These are phyloP conservation scores for Podotricha telesiphe DNA, from an alignment of 2,888 invertebrate genomes.

Conservation along the genomic window DNA sequence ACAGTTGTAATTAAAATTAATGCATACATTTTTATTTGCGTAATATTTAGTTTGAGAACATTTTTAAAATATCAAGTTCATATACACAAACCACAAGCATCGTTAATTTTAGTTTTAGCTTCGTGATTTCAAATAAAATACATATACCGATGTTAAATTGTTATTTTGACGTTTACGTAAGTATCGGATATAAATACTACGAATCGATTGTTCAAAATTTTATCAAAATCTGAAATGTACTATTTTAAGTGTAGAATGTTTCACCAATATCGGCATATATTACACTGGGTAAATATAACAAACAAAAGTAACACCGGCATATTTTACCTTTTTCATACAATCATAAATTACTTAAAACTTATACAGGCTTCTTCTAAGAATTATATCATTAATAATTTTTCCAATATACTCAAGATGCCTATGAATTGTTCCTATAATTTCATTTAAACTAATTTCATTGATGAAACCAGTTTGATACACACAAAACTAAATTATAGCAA, in stretches of 20 bases:
- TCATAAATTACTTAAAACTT: neutral
- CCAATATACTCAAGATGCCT: no score
- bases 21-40: constrained; percentile 35
- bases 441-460: neutral
- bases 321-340: no score
- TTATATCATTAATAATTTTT: no score
- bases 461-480: neutral
- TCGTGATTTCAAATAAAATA: neutral
- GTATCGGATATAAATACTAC: neutral
- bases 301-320: no score
- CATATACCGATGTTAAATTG: neutral
- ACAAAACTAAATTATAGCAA: constrained; percentile 11
- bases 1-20: constrained; percentile 45
- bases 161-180: neutral
- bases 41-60: constrained; percentile 15
- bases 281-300: no score
- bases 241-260: neutral
- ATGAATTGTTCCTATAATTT: no score
- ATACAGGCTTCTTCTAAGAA: no score
- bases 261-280: neutral
- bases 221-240: neutral
- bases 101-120: neutral
- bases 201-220: neutral
- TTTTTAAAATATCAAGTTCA: constrained; percentile 14
- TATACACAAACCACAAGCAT: constrained; percentile 14